phyloP scores from a whole-genome alignment of 2,797 vertebrate genomes.

The Eidolon dupreanum region DNA sequence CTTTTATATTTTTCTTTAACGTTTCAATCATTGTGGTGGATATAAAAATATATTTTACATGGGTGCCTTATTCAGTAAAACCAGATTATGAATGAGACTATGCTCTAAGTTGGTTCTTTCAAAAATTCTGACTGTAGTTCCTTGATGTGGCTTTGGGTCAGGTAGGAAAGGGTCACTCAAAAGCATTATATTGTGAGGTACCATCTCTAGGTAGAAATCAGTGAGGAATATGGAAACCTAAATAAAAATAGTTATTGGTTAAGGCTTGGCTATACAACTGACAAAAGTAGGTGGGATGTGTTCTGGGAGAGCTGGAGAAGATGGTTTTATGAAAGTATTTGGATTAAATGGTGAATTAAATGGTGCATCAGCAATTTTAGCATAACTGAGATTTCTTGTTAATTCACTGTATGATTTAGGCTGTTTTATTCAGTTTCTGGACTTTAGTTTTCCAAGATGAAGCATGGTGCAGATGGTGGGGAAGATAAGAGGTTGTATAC shows the following conservation, averaged over 20 bases:
- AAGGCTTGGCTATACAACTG: background rate
- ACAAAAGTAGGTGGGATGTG: background rate
- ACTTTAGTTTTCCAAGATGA: background rate
- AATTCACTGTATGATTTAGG: background rate
- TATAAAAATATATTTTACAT: background rate
- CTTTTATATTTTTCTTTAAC: background rate
- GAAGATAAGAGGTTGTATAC: background rate
- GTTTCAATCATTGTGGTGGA: background rate
- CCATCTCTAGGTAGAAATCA: background rate
- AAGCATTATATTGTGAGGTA: background rate
- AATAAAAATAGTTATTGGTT: background rate
- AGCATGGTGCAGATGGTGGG: background rate
- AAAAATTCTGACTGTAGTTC: background rate
- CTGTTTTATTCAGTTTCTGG: background rate
- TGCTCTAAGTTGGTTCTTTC: background rate
- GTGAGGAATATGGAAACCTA: background rate
- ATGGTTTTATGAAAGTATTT: background rate
- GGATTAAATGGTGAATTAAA: background rate
- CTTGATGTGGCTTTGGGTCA: background rate
- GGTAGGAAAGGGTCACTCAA: background rate
- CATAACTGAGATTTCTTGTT: background rate
- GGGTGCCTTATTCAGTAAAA: background rate
- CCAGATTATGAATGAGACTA: background rate
- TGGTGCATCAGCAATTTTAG: background rate
- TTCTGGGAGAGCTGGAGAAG: background rate